These are phyloP conservation scores for Xiphorhynchus elegans DNA, from an alignment of 2,113 vertebrate species.

Conservation along the genomic window DNA sequence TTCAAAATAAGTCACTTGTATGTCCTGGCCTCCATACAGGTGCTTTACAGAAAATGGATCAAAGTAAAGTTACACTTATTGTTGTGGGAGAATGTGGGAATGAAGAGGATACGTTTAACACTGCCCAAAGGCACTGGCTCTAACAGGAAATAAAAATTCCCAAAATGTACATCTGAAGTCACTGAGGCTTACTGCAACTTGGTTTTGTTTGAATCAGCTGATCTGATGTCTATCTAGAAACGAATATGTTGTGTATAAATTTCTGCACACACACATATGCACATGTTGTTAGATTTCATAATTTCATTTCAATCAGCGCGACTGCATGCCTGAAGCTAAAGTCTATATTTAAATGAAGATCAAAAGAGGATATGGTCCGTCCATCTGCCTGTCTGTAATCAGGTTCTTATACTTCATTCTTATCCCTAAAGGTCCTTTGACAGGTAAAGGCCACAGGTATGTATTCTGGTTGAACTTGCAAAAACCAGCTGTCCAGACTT, in stretches of 20 bases:
- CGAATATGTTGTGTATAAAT: background rate
- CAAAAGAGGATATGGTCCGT: fast-evolving
- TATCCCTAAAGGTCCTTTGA: background rate
- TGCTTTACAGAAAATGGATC: background rate
- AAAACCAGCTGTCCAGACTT: background rate
- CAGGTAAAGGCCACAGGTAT: background rate
- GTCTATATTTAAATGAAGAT: background rate
- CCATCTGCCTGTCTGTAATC: background rate
- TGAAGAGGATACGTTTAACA: background rate
- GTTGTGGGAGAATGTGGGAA: background rate
- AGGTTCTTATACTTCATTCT: background rate
- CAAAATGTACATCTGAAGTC: background rate
- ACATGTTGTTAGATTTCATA: background rate
- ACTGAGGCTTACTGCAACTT: background rate
- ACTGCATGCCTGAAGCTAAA: background rate
- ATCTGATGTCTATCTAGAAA: background rate
- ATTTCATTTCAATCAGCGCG: background rate
- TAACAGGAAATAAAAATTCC: background rate
- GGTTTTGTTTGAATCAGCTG: background rate
- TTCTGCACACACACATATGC: fast-evolving
- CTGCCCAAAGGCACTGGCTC: background rate
- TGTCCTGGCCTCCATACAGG: background rate
- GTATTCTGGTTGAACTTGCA: background rate
- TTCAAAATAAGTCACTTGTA: background rate
- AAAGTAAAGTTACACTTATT: background rate